Percentiles rank a stretch among this genome's conserved stretches.
These are phyloP conservation scores for Guaruba guarouba DNA, from an alignment of 2,113 vertebrate genomes.

Conservation along the genomic window DNA sequence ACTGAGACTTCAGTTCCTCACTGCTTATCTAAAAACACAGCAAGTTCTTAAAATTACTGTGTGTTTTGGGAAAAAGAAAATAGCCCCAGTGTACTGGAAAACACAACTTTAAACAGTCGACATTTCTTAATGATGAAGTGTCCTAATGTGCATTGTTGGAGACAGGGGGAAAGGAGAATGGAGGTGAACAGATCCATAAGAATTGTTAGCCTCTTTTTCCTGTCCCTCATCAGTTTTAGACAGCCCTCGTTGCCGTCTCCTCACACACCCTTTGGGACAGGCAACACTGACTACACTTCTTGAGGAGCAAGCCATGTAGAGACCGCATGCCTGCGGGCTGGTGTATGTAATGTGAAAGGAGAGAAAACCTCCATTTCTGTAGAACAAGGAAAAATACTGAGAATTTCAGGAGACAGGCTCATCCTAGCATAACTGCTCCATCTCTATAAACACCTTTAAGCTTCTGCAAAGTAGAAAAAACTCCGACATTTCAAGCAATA, in stretches of 20 bases:
- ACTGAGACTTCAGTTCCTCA: neutral
- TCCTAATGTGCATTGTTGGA: neutral
- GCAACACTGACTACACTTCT: neutral
- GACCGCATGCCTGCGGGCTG: neutral
- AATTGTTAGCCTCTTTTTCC: neutral
- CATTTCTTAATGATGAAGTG: neutral
- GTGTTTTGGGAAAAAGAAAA: neutral
- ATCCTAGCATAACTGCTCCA: neutral
- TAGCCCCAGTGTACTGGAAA: neutral
- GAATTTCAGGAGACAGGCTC: neutral
- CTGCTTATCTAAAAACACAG: neutral
- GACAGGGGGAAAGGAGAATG: neutral
- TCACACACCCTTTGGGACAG: neutral
- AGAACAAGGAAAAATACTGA: neutral
- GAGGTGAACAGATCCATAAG: neutral
- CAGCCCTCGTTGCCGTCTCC: neutral
- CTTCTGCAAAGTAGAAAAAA: neutral
- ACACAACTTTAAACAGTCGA: neutral
- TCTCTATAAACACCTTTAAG: neutral
- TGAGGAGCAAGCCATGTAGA: neutral
- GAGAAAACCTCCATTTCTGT: neutral
- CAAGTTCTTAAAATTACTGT: neutral
- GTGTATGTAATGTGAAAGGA: neutral
- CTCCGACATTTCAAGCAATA: neutral
- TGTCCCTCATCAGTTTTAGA: neutral